Evolutionary conservation across 2,113 vertebrate genomes (phyloP).

Genomic region (Apistogramma diplotaenia): DNA sequence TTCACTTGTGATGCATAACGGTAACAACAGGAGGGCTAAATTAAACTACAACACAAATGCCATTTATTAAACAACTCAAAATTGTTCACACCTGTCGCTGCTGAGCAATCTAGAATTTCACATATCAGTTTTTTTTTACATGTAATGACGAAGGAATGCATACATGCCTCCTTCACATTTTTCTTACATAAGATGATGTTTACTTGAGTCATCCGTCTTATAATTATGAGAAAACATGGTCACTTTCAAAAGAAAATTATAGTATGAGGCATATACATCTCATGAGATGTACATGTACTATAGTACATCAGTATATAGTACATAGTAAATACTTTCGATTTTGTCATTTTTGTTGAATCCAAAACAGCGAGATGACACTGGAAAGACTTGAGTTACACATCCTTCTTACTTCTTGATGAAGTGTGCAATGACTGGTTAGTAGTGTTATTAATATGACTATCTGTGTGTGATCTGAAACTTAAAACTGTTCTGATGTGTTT

Average conservation of each 20-base stretch:
- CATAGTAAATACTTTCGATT: too few relatives aligned
- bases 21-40: neutral
- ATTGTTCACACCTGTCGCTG: neutral
- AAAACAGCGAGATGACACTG: neutral
- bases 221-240: neutral
- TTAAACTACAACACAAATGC: neutral
- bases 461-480: neutral
- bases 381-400: neutral
- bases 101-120: neutral
- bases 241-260: neutral
- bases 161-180: neutral
- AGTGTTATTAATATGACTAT: neutral
- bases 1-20: neutral
- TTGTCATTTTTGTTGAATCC: neutral
- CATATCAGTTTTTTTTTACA: neutral
- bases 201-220: neutral
- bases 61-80: neutral
- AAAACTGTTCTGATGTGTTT: neutral
- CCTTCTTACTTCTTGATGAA: neutral
- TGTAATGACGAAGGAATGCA: neutral
- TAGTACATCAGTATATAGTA: too few relatives aligned
- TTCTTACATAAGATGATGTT: neutral
- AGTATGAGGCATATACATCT: neutral
- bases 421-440: neutral
- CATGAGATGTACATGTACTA: neutral